Evolutionary conservation across 2,797 vertebrate genomes (phyloP).

Genomic region (Muscicapa striata): DNA sequence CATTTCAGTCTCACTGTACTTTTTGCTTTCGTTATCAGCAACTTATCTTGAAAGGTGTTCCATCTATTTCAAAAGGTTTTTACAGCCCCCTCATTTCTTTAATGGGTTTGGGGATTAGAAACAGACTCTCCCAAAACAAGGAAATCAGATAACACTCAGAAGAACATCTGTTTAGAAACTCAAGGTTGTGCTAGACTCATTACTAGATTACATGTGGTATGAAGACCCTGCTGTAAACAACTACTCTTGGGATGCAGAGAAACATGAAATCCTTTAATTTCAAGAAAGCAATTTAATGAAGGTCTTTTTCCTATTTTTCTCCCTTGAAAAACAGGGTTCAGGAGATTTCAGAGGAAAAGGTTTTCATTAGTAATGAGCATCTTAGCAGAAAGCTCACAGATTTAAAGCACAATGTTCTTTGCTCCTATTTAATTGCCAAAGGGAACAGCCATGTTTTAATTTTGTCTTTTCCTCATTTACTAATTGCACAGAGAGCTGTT

Average conservation of each 20-base stretch:
- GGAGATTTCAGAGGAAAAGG: slow-evolving; percentile 4
- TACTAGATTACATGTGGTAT: background rate
- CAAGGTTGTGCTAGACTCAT: background rate
- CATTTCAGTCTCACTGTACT: background rate
- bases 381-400: background rate
- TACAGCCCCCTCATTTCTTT: slow-evolving; percentile 5
- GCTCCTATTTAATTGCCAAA: background rate
- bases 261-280: background rate
- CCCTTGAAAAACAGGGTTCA: background rate
- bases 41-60: slow-evolving; percentile 15
- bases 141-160: slow-evolving; percentile 9
- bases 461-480: slow-evolving; percentile 15
- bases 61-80: slow-evolving; percentile 33
- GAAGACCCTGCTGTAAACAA: background rate
- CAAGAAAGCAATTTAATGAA: background rate
- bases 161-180: slow-evolving; percentile 17
- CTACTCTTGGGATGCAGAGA: background rate
- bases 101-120: background rate
- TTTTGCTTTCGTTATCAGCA: background rate
- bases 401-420: background rate
- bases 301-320: background rate
- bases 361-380: background rate
- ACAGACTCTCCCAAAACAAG: background rate
- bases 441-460: background rate
- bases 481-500: slow-evolving; percentile 12